These are phyloP conservation scores for Falco rusticolus DNA, from an alignment of 2,797 vertebrate genomes.

Conservation along the genomic window DNA sequence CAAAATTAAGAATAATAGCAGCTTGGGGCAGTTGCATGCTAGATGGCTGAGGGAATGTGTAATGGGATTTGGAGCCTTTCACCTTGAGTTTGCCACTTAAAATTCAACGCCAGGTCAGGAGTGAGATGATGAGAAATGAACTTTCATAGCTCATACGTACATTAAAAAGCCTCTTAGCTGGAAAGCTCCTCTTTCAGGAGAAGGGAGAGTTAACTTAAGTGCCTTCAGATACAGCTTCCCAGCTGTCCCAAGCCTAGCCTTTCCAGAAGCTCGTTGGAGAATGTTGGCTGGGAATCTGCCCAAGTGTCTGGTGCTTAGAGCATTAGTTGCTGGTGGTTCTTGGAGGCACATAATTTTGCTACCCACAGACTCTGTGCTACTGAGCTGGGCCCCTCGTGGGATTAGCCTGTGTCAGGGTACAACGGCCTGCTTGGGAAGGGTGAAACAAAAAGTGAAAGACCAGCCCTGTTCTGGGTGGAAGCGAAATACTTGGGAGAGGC, in stretches of 20 bases:
- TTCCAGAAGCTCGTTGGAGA: neutral
- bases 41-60: neutral
- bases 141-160: neutral
- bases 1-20: neutral
- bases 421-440: neutral
- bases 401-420: neutral
- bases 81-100: neutral
- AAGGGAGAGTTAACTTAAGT: neutral
- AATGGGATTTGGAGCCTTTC: constrained; percentile 34
- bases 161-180: neutral
- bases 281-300: neutral
- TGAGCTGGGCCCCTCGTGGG: neutral
- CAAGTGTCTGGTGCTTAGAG: neutral
- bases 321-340: neutral
- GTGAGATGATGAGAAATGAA: neutral
- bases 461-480: neutral
- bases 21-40: neutral
- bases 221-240: neutral
- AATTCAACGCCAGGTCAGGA: neutral
- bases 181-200: neutral
- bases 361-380: neutral
- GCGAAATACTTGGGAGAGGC: neutral
- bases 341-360: neutral
- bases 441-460: neutral
- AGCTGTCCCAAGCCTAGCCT: neutral